Percentiles rank a stretch among this genome's conserved stretches.
These are phyloP conservation scores for Plotosus lineatus DNA, from an alignment of 2,113 vertebrate genomes.

Conservation along the genomic window DNA sequence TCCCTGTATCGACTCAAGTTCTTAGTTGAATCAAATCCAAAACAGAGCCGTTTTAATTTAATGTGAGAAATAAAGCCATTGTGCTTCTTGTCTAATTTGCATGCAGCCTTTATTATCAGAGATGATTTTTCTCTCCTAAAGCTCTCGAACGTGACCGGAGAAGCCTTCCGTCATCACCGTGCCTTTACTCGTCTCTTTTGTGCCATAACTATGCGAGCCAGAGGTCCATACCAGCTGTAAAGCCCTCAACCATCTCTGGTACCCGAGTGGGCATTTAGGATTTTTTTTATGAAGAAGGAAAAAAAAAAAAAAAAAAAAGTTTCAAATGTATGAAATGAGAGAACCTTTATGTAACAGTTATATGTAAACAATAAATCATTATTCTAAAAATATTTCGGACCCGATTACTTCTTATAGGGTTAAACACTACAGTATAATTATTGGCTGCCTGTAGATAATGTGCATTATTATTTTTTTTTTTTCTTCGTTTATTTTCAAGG, in stretches of 20 bases:
- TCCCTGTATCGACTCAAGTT: constrained; percentile 48
- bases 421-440: neutral
- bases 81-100: constrained; percentile 38
- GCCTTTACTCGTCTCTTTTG: neutral
- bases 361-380: constrained; percentile 70
- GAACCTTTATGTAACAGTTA: constrained; percentile 60
- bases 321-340: constrained; percentile 67
- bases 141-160: neutral
- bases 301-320: constrained; percentile 63
- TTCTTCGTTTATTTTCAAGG: too few species aligned
- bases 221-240: constrained; percentile 67
- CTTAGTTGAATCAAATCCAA: constrained; percentile 55
- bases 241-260: constrained; percentile 56
- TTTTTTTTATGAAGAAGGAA: too few species aligned
- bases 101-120: constrained; percentile 37
- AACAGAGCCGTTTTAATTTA: constrained; percentile 59
- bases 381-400: constrained; percentile 14
- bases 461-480: neutral
- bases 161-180: neutral
- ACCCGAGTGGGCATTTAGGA: constrained; percentile 54
- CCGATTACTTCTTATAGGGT: neutral
- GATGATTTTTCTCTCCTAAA: constrained; percentile 6
- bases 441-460: neutral
- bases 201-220: constrained; percentile 68
- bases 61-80: constrained; percentile 45